Conservation (phyloP, 2,113 vertebrate genomes). For the Tretioscincus oriximinensis region DNA sequence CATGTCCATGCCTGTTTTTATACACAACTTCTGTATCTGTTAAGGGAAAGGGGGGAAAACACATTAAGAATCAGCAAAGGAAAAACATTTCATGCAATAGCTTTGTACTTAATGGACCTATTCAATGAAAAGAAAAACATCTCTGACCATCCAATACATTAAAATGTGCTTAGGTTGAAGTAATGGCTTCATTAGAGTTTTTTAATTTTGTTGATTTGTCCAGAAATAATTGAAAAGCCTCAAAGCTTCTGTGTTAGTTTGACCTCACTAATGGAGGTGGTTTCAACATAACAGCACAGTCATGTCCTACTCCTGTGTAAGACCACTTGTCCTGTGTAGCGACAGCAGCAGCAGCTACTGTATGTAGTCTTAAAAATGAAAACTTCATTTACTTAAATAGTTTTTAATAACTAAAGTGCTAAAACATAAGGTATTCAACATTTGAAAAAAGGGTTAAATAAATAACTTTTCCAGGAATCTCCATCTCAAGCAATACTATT, state of each 20-base stretch:
- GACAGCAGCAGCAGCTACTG: neutral
- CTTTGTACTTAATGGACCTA: slow-evolving; percentile 36
- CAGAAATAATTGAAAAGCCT: slow-evolving; percentile 10
- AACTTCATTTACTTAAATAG: neutral
- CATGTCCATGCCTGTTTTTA: slow-evolving; percentile 90
- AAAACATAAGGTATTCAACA: neutral
- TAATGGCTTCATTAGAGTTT: neutral
- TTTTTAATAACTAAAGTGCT: neutral
- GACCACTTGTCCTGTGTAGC: neutral
- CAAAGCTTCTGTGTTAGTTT: neutral
- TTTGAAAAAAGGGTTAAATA: neutral
- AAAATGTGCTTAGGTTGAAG: neutral
- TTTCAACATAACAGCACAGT: neutral
- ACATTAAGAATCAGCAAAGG: slow-evolving; percentile 61
- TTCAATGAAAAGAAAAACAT: slow-evolving; percentile 21
- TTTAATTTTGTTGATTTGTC: slow-evolving; percentile 11
- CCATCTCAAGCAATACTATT: neutral
- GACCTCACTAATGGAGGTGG: neutral
- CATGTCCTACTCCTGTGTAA: neutral
- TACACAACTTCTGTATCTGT: slow-evolving; percentile 93
- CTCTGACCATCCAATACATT: neutral
- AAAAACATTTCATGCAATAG: slow-evolving; percentile 37
- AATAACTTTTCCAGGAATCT: neutral
- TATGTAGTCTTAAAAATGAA: neutral
- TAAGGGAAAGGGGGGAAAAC: slow-evolving; percentile 48